These are phyloP conservation scores for Halictus ligatus DNA, from an alignment of 2,888 invertebrate species.

Conservation along the genomic window DNA sequence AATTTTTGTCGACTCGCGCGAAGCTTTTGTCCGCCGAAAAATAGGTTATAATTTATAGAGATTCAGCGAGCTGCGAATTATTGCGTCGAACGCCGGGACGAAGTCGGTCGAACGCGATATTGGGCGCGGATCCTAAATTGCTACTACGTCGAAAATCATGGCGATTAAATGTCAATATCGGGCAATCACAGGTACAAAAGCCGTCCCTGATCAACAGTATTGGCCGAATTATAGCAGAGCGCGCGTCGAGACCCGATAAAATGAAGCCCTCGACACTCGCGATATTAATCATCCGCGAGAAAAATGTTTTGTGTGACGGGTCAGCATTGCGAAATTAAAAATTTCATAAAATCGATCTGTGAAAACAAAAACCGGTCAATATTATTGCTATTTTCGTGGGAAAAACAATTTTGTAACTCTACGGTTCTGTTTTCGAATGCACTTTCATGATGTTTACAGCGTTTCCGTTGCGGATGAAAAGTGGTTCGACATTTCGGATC, in stretches of 20 bases:
- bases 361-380: background rate
- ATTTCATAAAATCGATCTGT: background rate
- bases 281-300: background rate
- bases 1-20: background rate
- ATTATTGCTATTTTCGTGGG: background rate
- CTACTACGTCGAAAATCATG: constrained; percentile 7
- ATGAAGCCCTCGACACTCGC: background rate
- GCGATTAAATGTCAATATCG: constrained; percentile 13
- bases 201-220: constrained; percentile 10
- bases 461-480: background rate
- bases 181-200: constrained; percentile 11
- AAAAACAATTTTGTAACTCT: background rate
- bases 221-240: constrained; percentile 1
- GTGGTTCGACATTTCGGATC: background rate
- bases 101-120: background rate
- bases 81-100: background rate
- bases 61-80: constrained; percentile 2
- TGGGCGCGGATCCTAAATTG: background rate
- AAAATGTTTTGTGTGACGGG: background rate
- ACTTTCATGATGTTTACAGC: background rate
- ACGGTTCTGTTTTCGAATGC: background rate
- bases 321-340: background rate
- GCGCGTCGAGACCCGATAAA: background rate
- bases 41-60: background rate
- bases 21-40: background rate